Base-by-base conservation (phyloP, 1,140 invertebrate genomes). In the Caligus rogercresseyi region DNA sequence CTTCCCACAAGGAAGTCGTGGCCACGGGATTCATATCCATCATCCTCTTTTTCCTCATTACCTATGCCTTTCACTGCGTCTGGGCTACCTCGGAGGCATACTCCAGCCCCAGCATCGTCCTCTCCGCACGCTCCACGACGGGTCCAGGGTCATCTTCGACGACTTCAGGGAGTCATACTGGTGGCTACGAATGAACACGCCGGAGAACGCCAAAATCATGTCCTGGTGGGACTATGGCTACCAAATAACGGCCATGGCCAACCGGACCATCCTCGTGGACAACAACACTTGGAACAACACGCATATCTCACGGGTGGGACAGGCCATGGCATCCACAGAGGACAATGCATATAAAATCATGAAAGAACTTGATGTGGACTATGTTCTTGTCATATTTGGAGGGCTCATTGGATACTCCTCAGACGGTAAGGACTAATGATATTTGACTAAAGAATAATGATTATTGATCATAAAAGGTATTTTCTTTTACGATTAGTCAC, bases 161-260 rank as follows among this genome's bases (percentile, higher is more conserved):
- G 90, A 97, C 76, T 97, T 97, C 74, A 81, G 94, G 68, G 94
- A 98, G 77, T 91, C 92, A 19, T 97, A 97, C 76, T 94, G 91
- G 70, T 96, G 94, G 93, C 77, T 98, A 60, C 82, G 90, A 72
- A 92, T 94, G 82, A 98, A 98, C 72, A 98, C 94, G 15, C 84
- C 89, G 0, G 71, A 72, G 65, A 68, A 69, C 25, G 61, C 61
- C 53, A 63, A 63, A 19, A 83, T 98, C 43, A 98, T 98, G 94
- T 95, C 90, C 1, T 97, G 94, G 94, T 98, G 94, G 94, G 94
- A 98, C 83, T 98, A 98, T 75, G 94, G 94, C 3, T 98, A 98
- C 76, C 94, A 98, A 76, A 97, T 98, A 76, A 96, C 93, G 19
- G 91, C 91, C 14, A 97, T 98, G 92, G 93, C 92, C 2, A 98